These are phyloP conservation scores for Pseudomyrmex dendroicus DNA, from an alignment of 1,140 invertebrate genomes.

Conservation along the genomic window DNA sequence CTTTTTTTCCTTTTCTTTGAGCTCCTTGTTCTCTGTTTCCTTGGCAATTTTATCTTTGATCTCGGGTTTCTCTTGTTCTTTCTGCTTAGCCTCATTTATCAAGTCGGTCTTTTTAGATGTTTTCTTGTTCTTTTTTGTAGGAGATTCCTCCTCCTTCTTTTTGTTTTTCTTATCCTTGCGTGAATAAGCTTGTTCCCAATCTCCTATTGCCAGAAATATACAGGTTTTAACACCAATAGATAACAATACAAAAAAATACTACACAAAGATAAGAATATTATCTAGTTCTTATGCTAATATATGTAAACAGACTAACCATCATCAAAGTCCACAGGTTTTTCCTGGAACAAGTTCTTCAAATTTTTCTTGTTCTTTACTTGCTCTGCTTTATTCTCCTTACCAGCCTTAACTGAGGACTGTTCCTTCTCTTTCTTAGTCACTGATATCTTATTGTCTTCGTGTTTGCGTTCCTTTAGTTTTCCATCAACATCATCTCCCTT, in stretches of 20 bases:
- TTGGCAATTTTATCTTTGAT: slow-evolving; percentile 85
- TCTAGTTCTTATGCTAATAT: not conserved
- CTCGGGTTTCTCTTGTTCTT: slow-evolving; percentile 83
- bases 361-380: slow-evolving; percentile 86
- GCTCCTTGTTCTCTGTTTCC: slow-evolving; percentile 85
- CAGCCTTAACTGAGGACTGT: slow-evolving; percentile 79
- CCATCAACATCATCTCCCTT: slow-evolving; percentile 81
- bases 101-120: slow-evolving; percentile 79
- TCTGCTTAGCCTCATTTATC: slow-evolving; percentile 79
- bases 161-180: slow-evolving; percentile 89
- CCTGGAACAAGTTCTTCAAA: slow-evolving; percentile 85
- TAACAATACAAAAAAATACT: not conserved
- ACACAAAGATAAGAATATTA: not conserved
- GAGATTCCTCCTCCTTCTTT: slow-evolving; percentile 86
- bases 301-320: slow-evolving; percentile 84
- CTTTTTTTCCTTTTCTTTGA: slow-evolving; percentile 83
- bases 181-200: slow-evolving; percentile 90
- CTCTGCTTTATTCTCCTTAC: slow-evolving; percentile 85
- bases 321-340: slow-evolving; percentile 90
- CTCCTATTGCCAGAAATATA: slow-evolving; percentile 79
- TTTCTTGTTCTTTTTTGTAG: slow-evolving; percentile 85
- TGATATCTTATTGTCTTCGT: slow-evolving; percentile 82
- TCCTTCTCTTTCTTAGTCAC: slow-evolving; percentile 82
- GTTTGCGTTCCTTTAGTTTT: slow-evolving; percentile 84
- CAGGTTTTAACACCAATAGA: not conserved